phyloP scores from a whole-genome alignment of 2,888 invertebrate genomes.

The Eupithecia exiguata region DNA sequence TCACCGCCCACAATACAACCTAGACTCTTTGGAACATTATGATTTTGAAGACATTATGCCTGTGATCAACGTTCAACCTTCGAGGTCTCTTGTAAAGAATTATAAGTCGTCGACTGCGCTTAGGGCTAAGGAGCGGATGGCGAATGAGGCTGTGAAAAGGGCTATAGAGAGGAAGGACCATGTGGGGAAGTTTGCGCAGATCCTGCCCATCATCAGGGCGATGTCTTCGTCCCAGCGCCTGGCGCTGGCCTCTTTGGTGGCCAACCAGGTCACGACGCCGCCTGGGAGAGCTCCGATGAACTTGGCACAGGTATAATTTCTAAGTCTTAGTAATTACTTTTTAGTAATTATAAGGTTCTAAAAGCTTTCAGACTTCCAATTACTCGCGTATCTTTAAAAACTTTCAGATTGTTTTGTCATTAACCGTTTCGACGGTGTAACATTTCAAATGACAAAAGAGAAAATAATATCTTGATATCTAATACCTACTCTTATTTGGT shows the following conservation, averaged over 20 bases:
- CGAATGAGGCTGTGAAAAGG: slow-evolving; percentile 81
- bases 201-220: slow-evolving; percentile 86
- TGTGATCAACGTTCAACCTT: slow-evolving; percentile 43
- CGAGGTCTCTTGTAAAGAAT: slow-evolving; percentile 56
- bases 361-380: background rate
- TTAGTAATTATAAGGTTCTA: background rate
- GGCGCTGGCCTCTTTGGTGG: slow-evolving; percentile 85
- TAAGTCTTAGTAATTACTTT: background rate
- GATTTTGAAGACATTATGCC: slow-evolving; percentile 63
- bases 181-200: slow-evolving; percentile 84
- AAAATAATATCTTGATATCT: background rate
- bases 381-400: background rate
- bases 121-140: slow-evolving; percentile 73
- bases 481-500: background rate
- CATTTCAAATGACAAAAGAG: background rate
- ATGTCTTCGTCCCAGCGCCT: slow-evolving; percentile 86
- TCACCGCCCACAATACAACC: slow-evolving; percentile 75
- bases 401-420: background rate
- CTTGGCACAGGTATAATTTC: slow-evolving; percentile 79
- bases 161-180: slow-evolving; percentile 85
- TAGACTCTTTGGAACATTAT: slow-evolving; percentile 72
- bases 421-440: background rate
- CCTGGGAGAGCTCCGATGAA: slow-evolving; percentile 80
- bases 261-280: slow-evolving; percentile 84
- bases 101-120: slow-evolving; percentile 64